A percentile compares a stretch with the other conserved stretches of the same genome.
These are phyloP conservation scores for Parnassius mnemosyne DNA, from an alignment of 2,888 invertebrate genomes.

Conservation along the genomic window DNA sequence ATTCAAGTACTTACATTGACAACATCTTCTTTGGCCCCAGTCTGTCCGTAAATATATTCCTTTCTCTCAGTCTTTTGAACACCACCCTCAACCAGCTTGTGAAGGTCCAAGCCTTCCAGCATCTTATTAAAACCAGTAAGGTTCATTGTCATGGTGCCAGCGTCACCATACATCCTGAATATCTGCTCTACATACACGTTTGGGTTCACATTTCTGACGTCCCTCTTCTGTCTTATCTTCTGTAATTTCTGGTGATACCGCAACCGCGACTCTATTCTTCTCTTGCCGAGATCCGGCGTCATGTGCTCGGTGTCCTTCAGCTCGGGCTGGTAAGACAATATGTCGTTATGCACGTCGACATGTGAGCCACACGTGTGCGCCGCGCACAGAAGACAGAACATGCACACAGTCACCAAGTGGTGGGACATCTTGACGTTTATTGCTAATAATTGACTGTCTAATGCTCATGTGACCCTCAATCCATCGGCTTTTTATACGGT, in stretches of 20 bases:
- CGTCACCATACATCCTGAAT: slow-evolving; percentile 84
- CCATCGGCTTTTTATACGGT: slow-evolving; percentile 18
- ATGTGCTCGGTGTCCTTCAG: slow-evolving; percentile 41
- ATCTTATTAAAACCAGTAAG: slow-evolving; percentile 85
- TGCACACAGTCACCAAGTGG: slow-evolving; percentile 88
- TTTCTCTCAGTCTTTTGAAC: slow-evolving; percentile 48
- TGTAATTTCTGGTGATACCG: slow-evolving; percentile 57
- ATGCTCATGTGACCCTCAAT: slow-evolving; percentile 21
- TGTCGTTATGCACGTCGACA: slow-evolving; percentile 61
- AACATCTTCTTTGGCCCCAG: slow-evolving; percentile 49
- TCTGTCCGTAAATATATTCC: slow-evolving; percentile 48
- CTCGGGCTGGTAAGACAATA: slow-evolving; percentile 44
- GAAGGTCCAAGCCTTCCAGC: slow-evolving; percentile 81
- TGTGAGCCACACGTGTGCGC: slow-evolving; percentile 90
- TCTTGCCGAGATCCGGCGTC: slow-evolving; percentile 46
- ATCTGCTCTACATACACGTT: slow-evolving; percentile 83
- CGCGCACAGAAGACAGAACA: slow-evolving; percentile 90
- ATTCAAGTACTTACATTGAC: slow-evolving; percentile 64
- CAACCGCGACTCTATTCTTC: slow-evolving; percentile 41
- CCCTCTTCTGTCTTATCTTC: slow-evolving; percentile 47
- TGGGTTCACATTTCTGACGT: slow-evolving; percentile 62
- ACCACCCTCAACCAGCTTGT: slow-evolving; percentile 72
- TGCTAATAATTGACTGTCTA: slow-evolving; percentile 35
- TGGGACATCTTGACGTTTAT: slow-evolving; percentile 57
- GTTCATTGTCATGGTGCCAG: slow-evolving; percentile 82